Evolutionary conservation across 2,797 vertebrate genomes (phyloP), one percentile per base, ranked within the genome.

Genomic region (Mus spretus): DNA sequence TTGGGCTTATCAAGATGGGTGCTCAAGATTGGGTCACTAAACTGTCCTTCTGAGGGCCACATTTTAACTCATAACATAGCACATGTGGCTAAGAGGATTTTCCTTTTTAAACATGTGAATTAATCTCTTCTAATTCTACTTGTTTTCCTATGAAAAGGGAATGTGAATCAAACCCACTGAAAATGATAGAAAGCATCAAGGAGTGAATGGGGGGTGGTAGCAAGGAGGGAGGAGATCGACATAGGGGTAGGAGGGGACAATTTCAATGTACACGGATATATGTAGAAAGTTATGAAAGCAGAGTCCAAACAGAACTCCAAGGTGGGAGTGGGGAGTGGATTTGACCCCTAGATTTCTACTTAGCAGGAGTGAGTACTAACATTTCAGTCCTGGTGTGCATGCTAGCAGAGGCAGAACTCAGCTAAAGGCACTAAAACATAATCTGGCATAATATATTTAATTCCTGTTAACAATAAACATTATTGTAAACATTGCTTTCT

Each of bases 401-500:
- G 81, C 47, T 22, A 72, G 70, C 53, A 44, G 28, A 93, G 59
- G 78, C 20, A 50, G 40, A 78, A 24, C 4, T 3, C 34, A 55
- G 7, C 2, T 2, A 81, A 67, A 67, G 22, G 13, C 11, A 12
- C 24, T 77, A 40, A 75, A 3, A 63, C 31, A 31, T 10, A 59
- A 19, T 20, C 22, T 57, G 28, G 24, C 3, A 34, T 1, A 5
- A n/a, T 59, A 61, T 31, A 1, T 19, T 81, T 53, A n/a, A 67
- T 47, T 83, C 12, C 47, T 78, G 19, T 34, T 65, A 89, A 28
- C 80, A 44, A 24, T 83, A 65, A 95, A 28, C 17, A 4, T 28
- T 24, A 90, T 24, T 77, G 57, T 40, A 82, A 90, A 87, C 26
- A 4, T 59, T 70, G 26, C 75, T 80, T 91, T 91, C 89, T 75